Base-by-base conservation (phyloP, 2,113 vertebrate species). In the Protobothrops mucrosquamatus region DNA sequence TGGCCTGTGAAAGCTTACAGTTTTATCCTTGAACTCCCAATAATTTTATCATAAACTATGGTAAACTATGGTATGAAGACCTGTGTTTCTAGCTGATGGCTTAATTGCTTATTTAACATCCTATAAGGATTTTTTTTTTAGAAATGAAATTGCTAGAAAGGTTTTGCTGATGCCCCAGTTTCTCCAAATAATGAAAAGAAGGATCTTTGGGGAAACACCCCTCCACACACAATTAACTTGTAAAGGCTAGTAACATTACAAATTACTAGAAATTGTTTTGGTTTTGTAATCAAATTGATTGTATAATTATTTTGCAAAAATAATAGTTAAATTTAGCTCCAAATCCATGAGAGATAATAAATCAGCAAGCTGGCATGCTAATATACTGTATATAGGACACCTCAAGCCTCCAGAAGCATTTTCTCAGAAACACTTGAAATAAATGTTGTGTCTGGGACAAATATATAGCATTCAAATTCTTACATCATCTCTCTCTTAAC, bases 321-420 rank as follows among this genome's bases (percentile, higher is more conserved):
- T 85, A 12, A 91, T 43, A 20, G 46, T 92, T 15, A 43, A 59
- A 89, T 11, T 20, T 2, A 48, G 0, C 18, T 87, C n/a, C 55
- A 87, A 34, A 29, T 88, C 4, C 3, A 74, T 55, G 86, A 26
- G 51, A 18, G 86, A 87, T 92, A 92, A 61, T 81, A 92, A 92
- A 89, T 89, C 51, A 0, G 0, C 2, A 94, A 91, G 46, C 9
- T 3, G 26, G 59, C 51, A 89, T 20, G 81, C 46, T 92, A 91
- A 89, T 86, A 92, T 89, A n/a, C n/a, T n/a, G n/a, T n/a, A 39
- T 91, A 74, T 90, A 88, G 48, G 88, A 61, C 52, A 8, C 48
- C 6, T 43, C 54, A 46, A 48, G 29, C 88, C 94, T 95, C 94
- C 91, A 95, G 96, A 94, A 94, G 89, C 92, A 39, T 93, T 93